A percentile compares a stretch with the other conserved stretches of the same genome.
Evolutionary conservation across 2,888 invertebrate species (phyloP).

Genomic region (Celastrina argiolus): DNA sequence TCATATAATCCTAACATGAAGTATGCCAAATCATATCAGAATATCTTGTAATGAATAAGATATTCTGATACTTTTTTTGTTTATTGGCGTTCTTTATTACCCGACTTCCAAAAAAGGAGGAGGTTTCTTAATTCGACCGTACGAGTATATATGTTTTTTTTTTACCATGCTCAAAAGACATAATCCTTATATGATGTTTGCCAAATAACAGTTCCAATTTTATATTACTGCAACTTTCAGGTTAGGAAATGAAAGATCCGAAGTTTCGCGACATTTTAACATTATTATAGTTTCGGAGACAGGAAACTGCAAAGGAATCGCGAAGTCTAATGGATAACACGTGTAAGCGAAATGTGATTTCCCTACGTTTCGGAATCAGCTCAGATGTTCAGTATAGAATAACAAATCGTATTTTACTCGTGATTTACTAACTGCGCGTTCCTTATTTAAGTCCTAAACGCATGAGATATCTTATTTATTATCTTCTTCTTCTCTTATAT

Average conservation of each 20-base stretch:
- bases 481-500: too few species aligned
- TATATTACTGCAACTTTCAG: neutral
- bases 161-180: neutral
- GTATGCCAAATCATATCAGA: too few species aligned
- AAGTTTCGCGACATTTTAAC: neutral
- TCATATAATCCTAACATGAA: too few species aligned
- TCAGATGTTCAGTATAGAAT: neutral
- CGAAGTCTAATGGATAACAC: neutral
- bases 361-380: neutral
- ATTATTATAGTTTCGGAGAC: neutral
- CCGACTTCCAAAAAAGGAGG: too few species aligned
- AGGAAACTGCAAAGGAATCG: neutral
- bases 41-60: too few species aligned
- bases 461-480: too few species aligned
- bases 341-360: slow-evolving; percentile 1
- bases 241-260: neutral
- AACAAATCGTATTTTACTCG: neutral
- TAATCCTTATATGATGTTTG: neutral
- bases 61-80: too few species aligned
- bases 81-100: too few species aligned
- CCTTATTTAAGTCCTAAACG: neutral
- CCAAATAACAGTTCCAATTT: neutral
- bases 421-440: neutral
- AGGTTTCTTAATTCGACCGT: too few species aligned
- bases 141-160: too few species aligned